Conservation (phyloP, 30 jellyfish, hydroid and myxozoan species). For the Aurelia sp. region DNA sequence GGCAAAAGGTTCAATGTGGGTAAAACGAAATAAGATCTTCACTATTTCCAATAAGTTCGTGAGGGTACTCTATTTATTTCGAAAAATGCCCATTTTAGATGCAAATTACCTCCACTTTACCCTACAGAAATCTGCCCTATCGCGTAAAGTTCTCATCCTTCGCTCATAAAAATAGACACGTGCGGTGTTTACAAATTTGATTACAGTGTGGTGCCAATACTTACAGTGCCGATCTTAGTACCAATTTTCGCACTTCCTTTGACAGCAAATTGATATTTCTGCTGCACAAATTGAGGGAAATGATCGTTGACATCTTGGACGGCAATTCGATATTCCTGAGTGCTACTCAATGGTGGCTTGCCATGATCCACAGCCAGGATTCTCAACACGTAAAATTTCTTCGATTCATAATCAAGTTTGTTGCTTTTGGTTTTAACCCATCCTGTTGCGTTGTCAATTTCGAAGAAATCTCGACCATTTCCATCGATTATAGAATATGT, state of each 20-base stretch:
- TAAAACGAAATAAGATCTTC: too few relatives aligned
- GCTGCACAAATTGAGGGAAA: constrained; percentile 70
- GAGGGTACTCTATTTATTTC: too few relatives aligned
- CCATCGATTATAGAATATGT: constrained; percentile 82
- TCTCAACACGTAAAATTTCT: constrained; percentile 59
- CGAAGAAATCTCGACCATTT: constrained; percentile 68
- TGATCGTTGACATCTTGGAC: constrained; percentile 91
- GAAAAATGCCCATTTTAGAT: too few relatives aligned
- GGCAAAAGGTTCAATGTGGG: too few relatives aligned
- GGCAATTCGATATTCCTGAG: constrained; percentile 89
- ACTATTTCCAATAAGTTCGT: too few relatives aligned
- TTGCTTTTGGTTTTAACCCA: constrained; percentile 82
- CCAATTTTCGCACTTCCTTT: constrained; percentile 77
- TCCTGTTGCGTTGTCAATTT: constrained; percentile 82
- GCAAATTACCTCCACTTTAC: too few relatives aligned
- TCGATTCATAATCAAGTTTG: constrained; percentile 78
- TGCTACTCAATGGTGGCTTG: constrained; percentile 65
- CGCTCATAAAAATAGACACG: too few relatives aligned
- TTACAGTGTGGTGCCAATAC: background rate
- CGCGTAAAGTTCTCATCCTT: too few relatives aligned
- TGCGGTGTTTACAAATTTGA: too few relatives aligned
- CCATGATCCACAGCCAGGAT: constrained; percentile 93
- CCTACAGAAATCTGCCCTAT: too few relatives aligned
- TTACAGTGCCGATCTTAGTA: constrained; percentile 86
- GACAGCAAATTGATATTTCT: constrained; percentile 59